Base-by-base conservation (phyloP, 2,113 vertebrate genomes). In the Xyrauchen texanus region DNA sequence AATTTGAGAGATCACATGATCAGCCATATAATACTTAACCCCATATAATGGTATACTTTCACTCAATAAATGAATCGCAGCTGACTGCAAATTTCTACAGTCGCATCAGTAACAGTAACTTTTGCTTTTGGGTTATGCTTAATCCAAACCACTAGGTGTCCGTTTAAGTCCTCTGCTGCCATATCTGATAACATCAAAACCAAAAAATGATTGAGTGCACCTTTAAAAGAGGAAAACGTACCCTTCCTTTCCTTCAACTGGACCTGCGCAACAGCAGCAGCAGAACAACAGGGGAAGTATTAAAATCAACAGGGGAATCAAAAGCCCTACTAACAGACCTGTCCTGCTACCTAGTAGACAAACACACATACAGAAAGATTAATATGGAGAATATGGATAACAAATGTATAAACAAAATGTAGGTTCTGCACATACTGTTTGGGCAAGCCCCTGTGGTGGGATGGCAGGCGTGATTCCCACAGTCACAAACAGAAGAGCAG, bases 401-500 rank as follows among this genome's bases (percentile, higher is more conserved):
- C 47, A 49, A 8, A 4, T 49, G 3, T 51, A 21, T 52, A 51
- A 78, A 62, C 7, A 13, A 11, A 11, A n/a, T 57, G 11, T 61
- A 1, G 12, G 11, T 67, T 8, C 47, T 49, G 47, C 8, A 82
- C 94, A 82, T 93, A 97, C 98, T 94, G 84, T 88, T 87, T n/a
- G 91, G 90, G 51, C 97, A 99, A 78, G 60, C 75, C 3, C 96
- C 97, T 0, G 86, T 90, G 13, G 85, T 83, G 0, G 91, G 90
- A 81, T 95, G 77, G 49, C 98, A 99, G 71, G 42, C 62, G 0
- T 88, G 93, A 0, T 92, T 83, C 16, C 90, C 86, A 62, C 97
- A 98, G 42, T 88, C 88, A 79, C 96, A 98, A 49, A 79, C 6
- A 0, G 81, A 89, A 2, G 97, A 97, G 71, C 98, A 99, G 90